A percentile compares a stretch with the other conserved stretches of the same genome.
Conservation (phyloP, 1,140 invertebrate genomes). For the Laupala kohalensis region DNA sequence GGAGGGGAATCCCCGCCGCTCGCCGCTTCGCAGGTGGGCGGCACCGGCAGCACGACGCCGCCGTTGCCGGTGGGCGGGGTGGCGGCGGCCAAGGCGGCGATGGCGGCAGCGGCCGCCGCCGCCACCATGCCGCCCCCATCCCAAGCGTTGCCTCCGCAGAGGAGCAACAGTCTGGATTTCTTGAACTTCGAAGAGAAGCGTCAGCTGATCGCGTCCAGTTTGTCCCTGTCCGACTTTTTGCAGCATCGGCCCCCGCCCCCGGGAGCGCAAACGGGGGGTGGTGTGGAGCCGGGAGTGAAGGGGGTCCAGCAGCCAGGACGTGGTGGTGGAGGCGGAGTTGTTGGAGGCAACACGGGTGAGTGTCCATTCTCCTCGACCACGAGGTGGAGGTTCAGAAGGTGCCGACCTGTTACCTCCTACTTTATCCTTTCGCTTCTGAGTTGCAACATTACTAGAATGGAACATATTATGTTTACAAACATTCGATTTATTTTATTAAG, state of each 20-base stretch:
- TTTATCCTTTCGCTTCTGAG: too few relatives aligned
- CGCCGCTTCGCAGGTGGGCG: conserved; percentile 5
- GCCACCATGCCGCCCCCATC: conserved; percentile 9
- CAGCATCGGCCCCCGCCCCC: conserved; percentile 44
- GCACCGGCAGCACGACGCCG: too few relatives aligned
- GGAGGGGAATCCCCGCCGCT: conserved; percentile 17
- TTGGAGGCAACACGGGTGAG: conserved; percentile 87
- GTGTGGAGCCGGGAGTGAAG: background rate
- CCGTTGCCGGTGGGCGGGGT: background rate
- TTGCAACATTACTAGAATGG: too few relatives aligned
- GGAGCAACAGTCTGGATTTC: conserved; percentile 75
- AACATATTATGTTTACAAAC: too few relatives aligned
- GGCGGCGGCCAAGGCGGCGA: background rate
- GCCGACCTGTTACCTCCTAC: too few relatives aligned
- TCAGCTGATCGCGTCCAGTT: conserved; percentile 71
- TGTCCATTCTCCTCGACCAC: conserved; percentile 72
- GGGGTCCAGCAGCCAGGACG: background rate
- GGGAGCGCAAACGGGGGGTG: conserved; percentile 27
- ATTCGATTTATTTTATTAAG: too few relatives aligned
- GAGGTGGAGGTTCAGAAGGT: too few relatives aligned
- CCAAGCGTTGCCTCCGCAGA: conserved; percentile 35
- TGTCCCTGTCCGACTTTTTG: conserved; percentile 73
- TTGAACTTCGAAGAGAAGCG: conserved; percentile 82
- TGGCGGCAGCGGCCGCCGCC: background rate
- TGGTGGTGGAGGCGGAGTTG: conserved; percentile 6